phyloP scores from a whole-genome alignment of 2,888 invertebrate genomes.

The Drosophila merina region DNA sequence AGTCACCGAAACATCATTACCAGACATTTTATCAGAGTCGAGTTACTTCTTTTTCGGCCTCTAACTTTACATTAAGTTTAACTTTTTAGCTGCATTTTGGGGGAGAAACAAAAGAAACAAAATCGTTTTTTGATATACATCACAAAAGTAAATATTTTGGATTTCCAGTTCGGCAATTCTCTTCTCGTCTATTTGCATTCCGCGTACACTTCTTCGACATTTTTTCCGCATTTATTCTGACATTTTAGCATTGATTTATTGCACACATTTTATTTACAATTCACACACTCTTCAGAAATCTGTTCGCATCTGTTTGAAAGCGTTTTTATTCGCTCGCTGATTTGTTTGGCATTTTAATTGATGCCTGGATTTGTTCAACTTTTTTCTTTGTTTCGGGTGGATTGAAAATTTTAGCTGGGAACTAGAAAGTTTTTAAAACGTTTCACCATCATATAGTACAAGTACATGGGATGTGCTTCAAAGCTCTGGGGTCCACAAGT shows the following conservation, averaged over 20 bases:
- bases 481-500: conserved; percentile 4
- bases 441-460: conserved; percentile 3
- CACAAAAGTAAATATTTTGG: conserved; percentile 8
- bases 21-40: conserved; percentile 60
- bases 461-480: not conserved
- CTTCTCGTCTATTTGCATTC: conserved; percentile 4
- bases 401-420: not conserved
- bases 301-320: conserved; percentile 30
- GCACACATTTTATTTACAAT: conserved; percentile 40
- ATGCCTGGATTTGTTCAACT: conserved; percentile 12
- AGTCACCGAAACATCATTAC: conserved; percentile 69
- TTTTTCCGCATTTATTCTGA: conserved; percentile 26
- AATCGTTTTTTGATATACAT: conserved; percentile 7
- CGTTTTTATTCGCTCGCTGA: conserved; percentile 4
- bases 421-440: conserved; percentile 12
- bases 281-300: conserved; percentile 21
- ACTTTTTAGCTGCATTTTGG: conserved; percentile 15
- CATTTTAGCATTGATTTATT: conserved; percentile 38
- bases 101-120: conserved; percentile 6
- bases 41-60: conserved; percentile 9
- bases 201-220: conserved; percentile 24
- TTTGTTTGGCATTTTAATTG: conserved; percentile 32
- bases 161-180: conserved; percentile 33
- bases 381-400: not conserved
- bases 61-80: conserved; percentile 50